phyloP scores from a whole-genome alignment of 2,888 invertebrate species.

The Xanthorhoe spadicearia region DNA sequence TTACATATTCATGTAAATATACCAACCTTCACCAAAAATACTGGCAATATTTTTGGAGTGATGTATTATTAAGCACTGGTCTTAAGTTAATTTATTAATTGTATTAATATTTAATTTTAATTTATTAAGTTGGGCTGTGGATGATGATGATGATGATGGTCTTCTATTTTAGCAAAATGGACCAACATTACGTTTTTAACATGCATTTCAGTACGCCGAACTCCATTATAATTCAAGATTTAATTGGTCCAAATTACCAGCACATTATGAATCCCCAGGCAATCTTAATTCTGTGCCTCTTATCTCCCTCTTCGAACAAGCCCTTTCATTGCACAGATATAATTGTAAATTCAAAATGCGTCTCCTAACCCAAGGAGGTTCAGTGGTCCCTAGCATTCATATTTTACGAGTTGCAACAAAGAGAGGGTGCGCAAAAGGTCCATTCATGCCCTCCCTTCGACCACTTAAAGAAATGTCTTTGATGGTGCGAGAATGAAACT shows the following conservation, averaged over 20 bases:
- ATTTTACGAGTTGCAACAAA: constrained; percentile 25
- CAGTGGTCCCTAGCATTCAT: constrained; percentile 16
- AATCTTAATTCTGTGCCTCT: constrained; percentile 10
- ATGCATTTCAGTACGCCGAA: neutral
- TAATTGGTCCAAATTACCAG: constrained; percentile 16
- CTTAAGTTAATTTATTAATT: no score
- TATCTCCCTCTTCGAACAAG: constrained; percentile 21
- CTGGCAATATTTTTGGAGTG: no score
- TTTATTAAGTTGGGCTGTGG: no score
- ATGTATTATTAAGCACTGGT: no score
- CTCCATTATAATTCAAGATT: neutral
- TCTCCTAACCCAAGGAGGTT: constrained; percentile 18
- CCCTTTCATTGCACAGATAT: constrained; percentile 21
- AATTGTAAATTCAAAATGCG: constrained; percentile 24
- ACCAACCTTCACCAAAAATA: no score
- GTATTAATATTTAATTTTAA: no score
- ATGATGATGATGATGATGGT: no score
- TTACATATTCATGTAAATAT: no score
- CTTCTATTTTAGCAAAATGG: neutral
- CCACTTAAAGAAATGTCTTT: constrained; percentile 12
- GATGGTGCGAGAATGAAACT: neutral
- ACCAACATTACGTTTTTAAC: neutral
- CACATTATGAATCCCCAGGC: constrained; percentile 17
- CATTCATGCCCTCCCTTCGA: constrained; percentile 8
- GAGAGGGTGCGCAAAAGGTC: constrained; percentile 7